Evolutionary conservation across 2,113 vertebrate genomes (phyloP).

Genomic region (Cyanistes caeruleus): DNA sequence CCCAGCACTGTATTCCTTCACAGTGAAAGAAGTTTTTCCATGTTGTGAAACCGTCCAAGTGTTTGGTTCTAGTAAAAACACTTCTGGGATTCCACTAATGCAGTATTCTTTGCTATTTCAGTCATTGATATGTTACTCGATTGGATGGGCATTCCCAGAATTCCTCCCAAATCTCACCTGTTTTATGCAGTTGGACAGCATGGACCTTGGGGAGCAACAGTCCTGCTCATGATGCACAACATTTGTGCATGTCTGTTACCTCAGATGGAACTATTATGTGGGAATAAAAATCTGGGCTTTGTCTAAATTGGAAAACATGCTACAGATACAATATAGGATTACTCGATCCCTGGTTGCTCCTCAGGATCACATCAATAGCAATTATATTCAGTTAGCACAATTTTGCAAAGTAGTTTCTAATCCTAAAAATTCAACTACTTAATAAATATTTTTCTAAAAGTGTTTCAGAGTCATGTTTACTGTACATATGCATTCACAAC

Average conservation of each 20-base stretch:
- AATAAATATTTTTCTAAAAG: neutral
- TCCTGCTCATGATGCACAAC: neutral
- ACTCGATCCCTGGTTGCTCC: neutral
- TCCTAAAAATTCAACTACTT: neutral
- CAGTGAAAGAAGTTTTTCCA: neutral
- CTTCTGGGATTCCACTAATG: neutral
- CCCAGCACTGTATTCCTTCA: neutral
- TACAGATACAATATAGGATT: neutral
- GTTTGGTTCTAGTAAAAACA: neutral
- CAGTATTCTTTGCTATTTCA: neutral
- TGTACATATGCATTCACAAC: neutral
- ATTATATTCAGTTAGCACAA: neutral
- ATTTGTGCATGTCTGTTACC: neutral
- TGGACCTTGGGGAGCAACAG: neutral
- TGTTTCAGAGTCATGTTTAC: neutral
- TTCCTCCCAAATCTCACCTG: neutral
- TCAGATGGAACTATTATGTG: neutral
- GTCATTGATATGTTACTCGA: neutral
- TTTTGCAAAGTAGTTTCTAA: constrained; percentile 1
- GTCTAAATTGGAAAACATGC: neutral
- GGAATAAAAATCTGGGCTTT: neutral
- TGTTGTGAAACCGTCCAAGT: neutral
- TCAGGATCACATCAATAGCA: neutral
- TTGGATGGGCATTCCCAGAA: neutral
- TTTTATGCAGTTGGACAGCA: neutral